A percentile compares a stretch with the other conserved stretches of the same genome.
These are phyloP conservation scores for Oryzias sinensis DNA, from an alignment of 2,797 vertebrate genomes.

Conservation along the genomic window DNA sequence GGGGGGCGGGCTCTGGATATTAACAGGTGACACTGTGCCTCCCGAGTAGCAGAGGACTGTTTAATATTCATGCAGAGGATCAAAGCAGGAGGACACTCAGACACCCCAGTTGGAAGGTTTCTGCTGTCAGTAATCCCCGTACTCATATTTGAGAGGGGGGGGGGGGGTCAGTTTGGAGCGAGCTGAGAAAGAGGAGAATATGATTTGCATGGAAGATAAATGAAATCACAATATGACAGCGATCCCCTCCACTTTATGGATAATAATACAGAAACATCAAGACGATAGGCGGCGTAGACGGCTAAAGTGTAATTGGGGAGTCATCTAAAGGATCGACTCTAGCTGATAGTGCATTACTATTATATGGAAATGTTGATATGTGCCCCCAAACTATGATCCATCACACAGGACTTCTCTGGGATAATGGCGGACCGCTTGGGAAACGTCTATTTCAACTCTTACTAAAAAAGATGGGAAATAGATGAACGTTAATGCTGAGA, in stretches of 20 bases:
- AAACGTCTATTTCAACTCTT: conserved; percentile 43
- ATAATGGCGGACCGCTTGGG: conserved; percentile 1
- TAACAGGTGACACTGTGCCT: conserved; percentile 21
- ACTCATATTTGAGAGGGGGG: too few relatives aligned
- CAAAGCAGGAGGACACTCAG: conserved; percentile 12
- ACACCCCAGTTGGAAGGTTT: conserved; percentile 10
- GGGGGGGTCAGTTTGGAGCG: neutral
- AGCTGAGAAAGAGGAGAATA: conserved; percentile 10
- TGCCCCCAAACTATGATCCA: conserved; percentile 44
- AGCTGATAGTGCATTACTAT: conserved; percentile 65
- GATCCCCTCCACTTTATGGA: conserved; percentile 23
- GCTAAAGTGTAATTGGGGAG: conserved; percentile 56
- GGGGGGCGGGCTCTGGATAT: conserved; percentile 1
- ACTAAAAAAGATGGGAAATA: conserved; percentile 52
- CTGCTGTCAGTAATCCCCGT: conserved; percentile 15
- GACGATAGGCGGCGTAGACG: conserved; percentile 50
- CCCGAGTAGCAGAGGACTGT: conserved; percentile 9
- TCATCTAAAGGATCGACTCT: conserved; percentile 54
- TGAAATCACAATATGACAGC: conserved; percentile 37
- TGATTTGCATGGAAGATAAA: conserved; percentile 36
- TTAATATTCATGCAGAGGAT: conserved; percentile 38
- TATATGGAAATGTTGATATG: conserved; percentile 37
- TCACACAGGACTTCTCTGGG: conserved; percentile 14
- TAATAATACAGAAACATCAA: conserved; percentile 36
- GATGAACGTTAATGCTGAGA: conserved; percentile 38